Conservation (phyloP, 2,113 vertebrate genomes). For the Panurus biarmicus region DNA sequence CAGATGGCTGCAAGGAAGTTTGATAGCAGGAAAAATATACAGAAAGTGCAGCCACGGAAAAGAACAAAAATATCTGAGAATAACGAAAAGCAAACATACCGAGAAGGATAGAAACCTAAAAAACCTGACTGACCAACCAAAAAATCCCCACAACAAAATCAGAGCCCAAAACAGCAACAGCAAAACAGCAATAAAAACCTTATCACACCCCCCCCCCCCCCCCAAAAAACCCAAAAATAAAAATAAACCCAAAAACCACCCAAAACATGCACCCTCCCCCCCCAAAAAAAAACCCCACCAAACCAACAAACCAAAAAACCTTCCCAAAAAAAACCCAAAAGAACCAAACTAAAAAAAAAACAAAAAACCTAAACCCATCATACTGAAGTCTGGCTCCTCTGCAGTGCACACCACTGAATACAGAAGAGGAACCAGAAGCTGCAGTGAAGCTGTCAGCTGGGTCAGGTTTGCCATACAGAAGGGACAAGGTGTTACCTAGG, state of each 20-base stretch:
- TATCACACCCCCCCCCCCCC: accelerated
- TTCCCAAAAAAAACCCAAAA: background rate
- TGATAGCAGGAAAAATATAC: background rate
- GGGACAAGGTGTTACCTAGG: background rate
- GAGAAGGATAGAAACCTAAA: background rate
- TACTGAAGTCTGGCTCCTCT: background rate
- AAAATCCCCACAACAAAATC: background rate
- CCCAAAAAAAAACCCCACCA: too few relatives aligned
- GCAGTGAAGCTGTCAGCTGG: background rate
- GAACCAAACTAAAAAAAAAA: background rate
- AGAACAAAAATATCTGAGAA: background rate
- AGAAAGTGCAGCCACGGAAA: background rate
- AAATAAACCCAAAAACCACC: too few relatives aligned
- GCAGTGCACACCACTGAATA: background rate
- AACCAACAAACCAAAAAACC: too few relatives aligned
- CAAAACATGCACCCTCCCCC: too few relatives aligned
- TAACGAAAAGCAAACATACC: background rate
- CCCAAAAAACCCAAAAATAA: accelerated
- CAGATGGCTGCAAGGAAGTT: background rate
- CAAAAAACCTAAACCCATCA: background rate
- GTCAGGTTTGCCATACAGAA: background rate
- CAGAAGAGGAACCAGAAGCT: background rate
- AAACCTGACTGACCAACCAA: background rate
- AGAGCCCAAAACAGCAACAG: background rate
- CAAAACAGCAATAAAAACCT: background rate